Base-by-base conservation (phyloP, 1,140 invertebrate genomes). In the Listronotus bonariensis region DNA sequence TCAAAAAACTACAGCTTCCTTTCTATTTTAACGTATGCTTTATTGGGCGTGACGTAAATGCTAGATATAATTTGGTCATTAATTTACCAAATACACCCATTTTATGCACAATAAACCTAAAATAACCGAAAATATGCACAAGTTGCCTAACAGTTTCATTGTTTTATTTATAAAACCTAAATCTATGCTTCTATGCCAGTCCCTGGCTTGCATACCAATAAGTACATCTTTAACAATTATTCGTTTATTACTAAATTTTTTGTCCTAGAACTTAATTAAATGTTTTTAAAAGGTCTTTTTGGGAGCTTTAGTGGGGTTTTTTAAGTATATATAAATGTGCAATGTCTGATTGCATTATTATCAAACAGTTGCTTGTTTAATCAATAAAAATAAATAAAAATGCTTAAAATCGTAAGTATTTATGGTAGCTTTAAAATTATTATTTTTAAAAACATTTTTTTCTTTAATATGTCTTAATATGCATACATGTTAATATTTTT, bases 181-280 rank as follows among this genome's bases (percentile, higher is more conserved):
- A 51, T 62, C 59, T 62, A 62, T 62, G 59, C 20, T 62, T 62
- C 49, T 62, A 62, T 62, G 59, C 40, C 59, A 43, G 36, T 11
- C 26, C n/a, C 11, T 42, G 6, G 15, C 14, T 32, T 34, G 61
- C 51, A 64, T 64, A 64, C 61, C 32, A 64, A 64, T 46, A 18
- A 46, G 61, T 11, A 26, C 42, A 64, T 55, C 61, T 64, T 43
- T 49, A 20, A 55, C 18, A 32, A 55, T 18, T 26, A 49, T 20
- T 53, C 20, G 15, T 48, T 20, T 54, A 55, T 64, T 64, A 55
- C 61, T 49, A 64, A 64, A 64, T 54, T 46, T 53, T 64, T 46
- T 42, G 61, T 64, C 61, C 61, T 64, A 64, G 61, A 64, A 55
- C 51, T 55, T 38, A 64, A 41, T 53, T 53, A 14, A n/a, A 38